phyloP scores from a whole-genome alignment of 2,113 vertebrate species.

The Globicephala melas region DNA sequence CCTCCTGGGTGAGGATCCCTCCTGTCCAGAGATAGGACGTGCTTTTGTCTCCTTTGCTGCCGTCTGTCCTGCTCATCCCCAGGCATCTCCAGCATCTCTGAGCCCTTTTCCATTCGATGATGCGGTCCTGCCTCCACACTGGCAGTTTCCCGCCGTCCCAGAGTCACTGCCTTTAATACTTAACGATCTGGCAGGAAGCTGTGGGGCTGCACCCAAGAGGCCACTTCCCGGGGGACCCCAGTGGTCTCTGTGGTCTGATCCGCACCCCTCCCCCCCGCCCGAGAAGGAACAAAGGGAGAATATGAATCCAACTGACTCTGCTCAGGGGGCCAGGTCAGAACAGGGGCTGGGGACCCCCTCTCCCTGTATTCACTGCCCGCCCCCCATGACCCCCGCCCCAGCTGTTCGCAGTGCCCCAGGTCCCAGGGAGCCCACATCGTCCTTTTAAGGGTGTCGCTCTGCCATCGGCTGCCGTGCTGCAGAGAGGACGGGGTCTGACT shows the following conservation, averaged over 20 bases:
- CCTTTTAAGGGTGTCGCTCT: neutral
- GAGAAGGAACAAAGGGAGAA: neutral
- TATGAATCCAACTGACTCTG: too few relatives aligned
- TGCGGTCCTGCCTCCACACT: neutral
- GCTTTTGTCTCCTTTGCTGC: neutral
- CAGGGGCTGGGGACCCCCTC: neutral
- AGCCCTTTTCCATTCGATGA: neutral
- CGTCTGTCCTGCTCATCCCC: too few relatives aligned
- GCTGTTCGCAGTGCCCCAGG: neutral
- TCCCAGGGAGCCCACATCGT: fast-evolving
- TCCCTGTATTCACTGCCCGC: fast-evolving
- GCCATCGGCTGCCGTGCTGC: neutral
- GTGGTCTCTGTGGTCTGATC: neutral
- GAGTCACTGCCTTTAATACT: neutral
- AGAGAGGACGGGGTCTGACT: neutral
- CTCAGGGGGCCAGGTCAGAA: neutral
- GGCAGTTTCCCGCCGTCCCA: neutral
- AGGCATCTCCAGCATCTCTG: neutral
- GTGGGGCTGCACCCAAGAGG: neutral
- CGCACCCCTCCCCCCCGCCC: neutral
- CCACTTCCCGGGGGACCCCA: neutral
- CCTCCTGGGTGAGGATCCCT: neutral
- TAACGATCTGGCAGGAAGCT: neutral
- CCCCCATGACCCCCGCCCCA: fast-evolving
- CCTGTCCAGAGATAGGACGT: too few relatives aligned